Evolutionary conservation across 2,888 invertebrate genomes (phyloP), one percentile per base, ranked within the genome.

Genomic region (Pimpla rufipes): DNA sequence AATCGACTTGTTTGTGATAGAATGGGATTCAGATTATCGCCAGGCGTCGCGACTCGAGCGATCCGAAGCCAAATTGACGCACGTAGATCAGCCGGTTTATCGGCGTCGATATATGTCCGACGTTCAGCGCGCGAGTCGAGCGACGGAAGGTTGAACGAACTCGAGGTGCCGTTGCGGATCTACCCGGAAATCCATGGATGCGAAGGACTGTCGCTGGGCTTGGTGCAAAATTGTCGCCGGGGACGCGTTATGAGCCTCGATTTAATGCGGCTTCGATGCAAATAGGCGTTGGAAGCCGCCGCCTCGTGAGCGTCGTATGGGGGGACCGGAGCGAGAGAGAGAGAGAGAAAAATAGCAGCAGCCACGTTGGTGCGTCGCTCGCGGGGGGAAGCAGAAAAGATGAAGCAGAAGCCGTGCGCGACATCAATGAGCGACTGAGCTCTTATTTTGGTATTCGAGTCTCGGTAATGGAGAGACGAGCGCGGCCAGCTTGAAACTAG

Each of bases 141-240:
- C 40, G 37, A 11, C 40, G 18, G 62, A 21, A 8, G 13, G 40
- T 42, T 42, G 21, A 62, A 62, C 21, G 64, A 64, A n/a, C n/a
- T 64, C 42, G 21, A 70, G 21, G 7, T 16, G 42, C 23, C 23
- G 18, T 16, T 42, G 42, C 23, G 18, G 55, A 40, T 70, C 18
- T 5, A 37, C 37, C 70, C 70, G 70, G 52, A 70, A 70, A 52
- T 55, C 40, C 52, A 70, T 55, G n/a, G 11, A 40, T 10, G 18
- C 13, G 1, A 45, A 35, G 7, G 5, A 47, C 23, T 18, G 10
- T 52, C 11, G 4, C 8, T 21, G 7, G 42, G n/a, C n/a, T 42
- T 8, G 42, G 7, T 8, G 11, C 42, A 42, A 52, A n/a, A n/a
- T n/a, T n/a, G 21, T 52, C 2, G 10, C 18, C 3, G 10, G 35